Conservation (phyloP, 2,113 vertebrate species). For the Tyto alba region DNA sequence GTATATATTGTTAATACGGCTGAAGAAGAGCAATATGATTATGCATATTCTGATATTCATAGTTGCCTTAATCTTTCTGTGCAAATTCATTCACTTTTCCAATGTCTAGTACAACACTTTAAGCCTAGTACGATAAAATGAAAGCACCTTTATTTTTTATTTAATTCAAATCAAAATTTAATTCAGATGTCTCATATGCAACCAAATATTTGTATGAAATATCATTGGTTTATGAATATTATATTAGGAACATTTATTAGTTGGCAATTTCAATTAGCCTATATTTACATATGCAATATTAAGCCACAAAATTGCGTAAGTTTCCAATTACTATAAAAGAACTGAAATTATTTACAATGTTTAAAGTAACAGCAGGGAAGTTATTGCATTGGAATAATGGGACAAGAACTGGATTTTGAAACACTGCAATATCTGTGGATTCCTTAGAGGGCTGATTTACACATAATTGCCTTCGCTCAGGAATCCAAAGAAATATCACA, state of each 20-base stretch:
- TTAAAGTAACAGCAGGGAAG: constrained; percentile 18
- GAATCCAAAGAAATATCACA: not conserved
- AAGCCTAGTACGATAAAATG: not conserved
- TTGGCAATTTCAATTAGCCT: constrained; percentile 38
- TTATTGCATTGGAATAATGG: not conserved
- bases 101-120: not conserved
- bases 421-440: not conserved
- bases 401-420: not conserved
- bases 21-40: not conserved
- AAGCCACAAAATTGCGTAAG: constrained; percentile 8
- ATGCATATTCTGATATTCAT: not conserved
- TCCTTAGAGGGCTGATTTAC: not conserved
- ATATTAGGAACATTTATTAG: constrained; percentile 25
- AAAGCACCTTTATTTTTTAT: not conserved
- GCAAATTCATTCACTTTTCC: not conserved
- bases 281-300: constrained; percentile 44
- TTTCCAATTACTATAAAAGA: constrained; percentile 22
- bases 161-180: not conserved
- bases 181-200: not conserved
- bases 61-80: not conserved
- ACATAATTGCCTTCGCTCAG: not conserved
- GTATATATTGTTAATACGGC: not conserved
- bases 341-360: constrained; percentile 7
- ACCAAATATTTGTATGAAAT: constrained; percentile 5
- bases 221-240: constrained; percentile 1